These are phyloP conservation scores for Microctonus hyperodae DNA, from an alignment of 2,888 invertebrate species.

Conservation along the genomic window DNA sequence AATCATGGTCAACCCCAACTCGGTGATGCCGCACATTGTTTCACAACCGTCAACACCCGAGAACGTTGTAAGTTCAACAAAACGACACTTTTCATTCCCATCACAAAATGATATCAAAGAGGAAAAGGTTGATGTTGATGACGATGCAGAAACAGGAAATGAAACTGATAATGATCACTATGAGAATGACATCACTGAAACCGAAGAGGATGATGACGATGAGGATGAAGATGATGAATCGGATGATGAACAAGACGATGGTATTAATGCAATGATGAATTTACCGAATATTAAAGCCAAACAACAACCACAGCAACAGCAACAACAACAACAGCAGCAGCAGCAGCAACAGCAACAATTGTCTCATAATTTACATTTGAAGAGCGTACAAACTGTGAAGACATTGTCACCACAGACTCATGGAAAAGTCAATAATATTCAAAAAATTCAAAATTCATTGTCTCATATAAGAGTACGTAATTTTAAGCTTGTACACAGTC, in stretches of 20 bases:
- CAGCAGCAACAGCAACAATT: background rate
- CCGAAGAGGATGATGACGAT: constrained; percentile 64
- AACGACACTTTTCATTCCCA: constrained; percentile 52
- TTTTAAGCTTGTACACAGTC: constrained; percentile 52
- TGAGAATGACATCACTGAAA: constrained; percentile 64
- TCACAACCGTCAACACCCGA: constrained; percentile 45
- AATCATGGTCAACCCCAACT: constrained; percentile 90
- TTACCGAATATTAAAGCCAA: constrained; percentile 41
- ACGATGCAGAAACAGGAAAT: constrained; percentile 52
- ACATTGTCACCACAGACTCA: constrained; percentile 49
- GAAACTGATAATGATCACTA: constrained; percentile 59
- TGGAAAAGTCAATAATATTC: constrained; percentile 38
- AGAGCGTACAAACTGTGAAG: constrained; percentile 38
- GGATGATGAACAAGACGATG: constrained; percentile 45
- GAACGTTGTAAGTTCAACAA: constrained; percentile 26
- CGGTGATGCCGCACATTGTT: constrained; percentile 81
- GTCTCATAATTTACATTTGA: constrained; percentile 3
- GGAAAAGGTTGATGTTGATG: constrained; percentile 49
- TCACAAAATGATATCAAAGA: constrained; percentile 46
- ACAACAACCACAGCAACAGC: constrained; percentile 24
- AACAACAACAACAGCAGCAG: background rate
- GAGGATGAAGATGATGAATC: constrained; percentile 41
- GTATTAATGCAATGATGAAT: constrained; percentile 17
- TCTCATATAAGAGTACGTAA: constrained; percentile 56
- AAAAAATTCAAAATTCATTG: constrained; percentile 44